These are phyloP conservation scores for Leptinotarsa tumamoca DNA, from an alignment of 2,888 invertebrate species.

Conservation along the genomic window DNA sequence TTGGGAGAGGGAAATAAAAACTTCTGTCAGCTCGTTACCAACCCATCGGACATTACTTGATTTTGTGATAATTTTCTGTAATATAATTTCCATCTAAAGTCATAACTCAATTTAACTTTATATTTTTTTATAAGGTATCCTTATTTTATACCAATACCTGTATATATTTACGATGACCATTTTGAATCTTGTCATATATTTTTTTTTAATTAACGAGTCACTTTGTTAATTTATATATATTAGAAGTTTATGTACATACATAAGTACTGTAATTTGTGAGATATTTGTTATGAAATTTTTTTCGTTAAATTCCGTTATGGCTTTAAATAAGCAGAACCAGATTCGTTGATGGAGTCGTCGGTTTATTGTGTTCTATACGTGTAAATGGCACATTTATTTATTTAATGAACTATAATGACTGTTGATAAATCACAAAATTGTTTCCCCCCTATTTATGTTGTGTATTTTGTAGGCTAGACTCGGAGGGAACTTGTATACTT, in stretches of 20 bases:
- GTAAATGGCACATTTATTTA: conserved; percentile 55
- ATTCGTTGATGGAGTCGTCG: conserved; percentile 32
- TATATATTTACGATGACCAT: conserved; percentile 43
- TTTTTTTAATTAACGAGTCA: conserved; percentile 38
- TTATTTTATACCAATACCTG: conserved; percentile 39
- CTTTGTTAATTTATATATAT: conserved; percentile 43
- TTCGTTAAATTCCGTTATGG: conserved; percentile 56
- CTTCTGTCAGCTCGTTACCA: conserved; percentile 18
- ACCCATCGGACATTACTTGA: conserved; percentile 38
- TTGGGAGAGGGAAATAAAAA: background rate
- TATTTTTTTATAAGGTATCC: conserved; percentile 36
- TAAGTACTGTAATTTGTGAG: conserved; percentile 33
- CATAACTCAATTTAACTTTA: conserved; percentile 56
- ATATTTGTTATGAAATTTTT: conserved; percentile 39
- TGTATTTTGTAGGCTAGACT: conserved; percentile 51
- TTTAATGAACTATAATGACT: conserved; percentile 46
- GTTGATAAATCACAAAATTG: conserved; percentile 44
- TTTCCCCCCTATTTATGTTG: conserved; percentile 50
- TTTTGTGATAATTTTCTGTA: conserved; percentile 53
- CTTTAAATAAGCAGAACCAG: conserved; percentile 47
- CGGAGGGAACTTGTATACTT: conserved; percentile 52
- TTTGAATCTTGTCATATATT: conserved; percentile 38
- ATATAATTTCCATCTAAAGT: conserved; percentile 47
- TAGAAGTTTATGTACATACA: conserved; percentile 44
- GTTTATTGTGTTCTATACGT: conserved; percentile 47